Evolutionary conservation across 2,797 vertebrate genomes (phyloP), one percentile per base, ranked within the genome.

Genomic region (Hippoglossus hippoglossus): DNA sequence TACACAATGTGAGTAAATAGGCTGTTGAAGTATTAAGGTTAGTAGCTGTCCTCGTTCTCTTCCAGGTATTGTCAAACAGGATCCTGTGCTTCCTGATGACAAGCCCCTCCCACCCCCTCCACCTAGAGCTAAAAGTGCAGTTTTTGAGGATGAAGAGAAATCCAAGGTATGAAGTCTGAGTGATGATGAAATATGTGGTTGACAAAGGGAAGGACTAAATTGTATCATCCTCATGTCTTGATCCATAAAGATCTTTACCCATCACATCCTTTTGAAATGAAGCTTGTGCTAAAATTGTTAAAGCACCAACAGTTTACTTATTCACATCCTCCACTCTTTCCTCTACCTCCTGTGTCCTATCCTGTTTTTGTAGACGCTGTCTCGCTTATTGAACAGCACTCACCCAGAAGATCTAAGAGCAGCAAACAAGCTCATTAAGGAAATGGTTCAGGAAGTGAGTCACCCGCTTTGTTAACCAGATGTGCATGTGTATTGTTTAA

Each of bases 371-470:
- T 89, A 99, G 98, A 97, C 89, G 76, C 92, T 99, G 89, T 96
- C 98, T 62, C 96, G 96, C 58, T 94, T 99, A 53, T 90, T 99
- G 79, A 99, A 97, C 88, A 99, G 98, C 91, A 95, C 96, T 56
- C 96, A 98, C 58, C 97, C 97, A 0, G 98, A 99, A 88, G 98
- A 99, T 89, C 94, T 99, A 51, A 94, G 96, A 71, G 97, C 97
- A 22, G 98, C 98, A 90, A 99, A 99, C 93, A 98, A 97, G 81
- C 97, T 99, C 73, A 99, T 99, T 81, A 99, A 99, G 92, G 97
- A 98, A 93, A 99, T 99, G 97, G 98, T 99, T 73, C 98, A 99
- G 89, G 98, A 99, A 96, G 98, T 98, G 79, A 90, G 86, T 89
- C 66, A 64, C 55, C 5, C 0, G 28, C 44, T 73, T 56, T 87